Conservation (phyloP, 2,888 invertebrate species). For the Lasioglossum figueresi region DNA sequence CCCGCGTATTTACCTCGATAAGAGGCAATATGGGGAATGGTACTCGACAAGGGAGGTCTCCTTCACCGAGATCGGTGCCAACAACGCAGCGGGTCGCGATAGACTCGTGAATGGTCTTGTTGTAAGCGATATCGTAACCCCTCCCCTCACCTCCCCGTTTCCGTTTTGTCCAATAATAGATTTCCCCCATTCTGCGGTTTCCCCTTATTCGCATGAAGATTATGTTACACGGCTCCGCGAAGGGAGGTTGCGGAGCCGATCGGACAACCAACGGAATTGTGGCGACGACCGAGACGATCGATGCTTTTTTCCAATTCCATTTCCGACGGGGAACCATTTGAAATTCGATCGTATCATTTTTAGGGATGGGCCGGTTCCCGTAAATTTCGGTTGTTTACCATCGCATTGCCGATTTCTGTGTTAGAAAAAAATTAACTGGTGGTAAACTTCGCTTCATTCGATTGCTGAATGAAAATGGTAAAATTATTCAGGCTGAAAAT, state of each 20-base stretch:
- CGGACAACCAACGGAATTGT: neutral
- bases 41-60: slow-evolving; percentile 17
- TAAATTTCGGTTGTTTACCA: too few species aligned
- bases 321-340: neutral
- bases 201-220: slow-evolving; percentile 55
- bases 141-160: slow-evolving; percentile 10
- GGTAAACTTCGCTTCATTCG: too few species aligned
- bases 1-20: slow-evolving; percentile 54
- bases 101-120: slow-evolving; percentile 52
- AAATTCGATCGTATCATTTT: neutral
- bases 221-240: slow-evolving; percentile 30
- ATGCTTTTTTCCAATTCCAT: neutral
- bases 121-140: slow-evolving; percentile 57
- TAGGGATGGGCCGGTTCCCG: too few species aligned
- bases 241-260: slow-evolving; percentile 8
- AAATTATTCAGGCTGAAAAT: too few species aligned
- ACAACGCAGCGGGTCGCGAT: slow-evolving; percentile 33
- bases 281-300: neutral
- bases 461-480: too few species aligned
- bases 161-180: slow-evolving; percentile 63
- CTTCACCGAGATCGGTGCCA: slow-evolving; percentile 15
- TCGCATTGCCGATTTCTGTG: too few species aligned
- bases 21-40: slow-evolving; percentile 32
- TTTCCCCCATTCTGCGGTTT: slow-evolving; percentile 52
- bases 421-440: too few species aligned